Base-by-base conservation (phyloP, 2,888 invertebrate species). In the Trissolcus brochymenae region DNA sequence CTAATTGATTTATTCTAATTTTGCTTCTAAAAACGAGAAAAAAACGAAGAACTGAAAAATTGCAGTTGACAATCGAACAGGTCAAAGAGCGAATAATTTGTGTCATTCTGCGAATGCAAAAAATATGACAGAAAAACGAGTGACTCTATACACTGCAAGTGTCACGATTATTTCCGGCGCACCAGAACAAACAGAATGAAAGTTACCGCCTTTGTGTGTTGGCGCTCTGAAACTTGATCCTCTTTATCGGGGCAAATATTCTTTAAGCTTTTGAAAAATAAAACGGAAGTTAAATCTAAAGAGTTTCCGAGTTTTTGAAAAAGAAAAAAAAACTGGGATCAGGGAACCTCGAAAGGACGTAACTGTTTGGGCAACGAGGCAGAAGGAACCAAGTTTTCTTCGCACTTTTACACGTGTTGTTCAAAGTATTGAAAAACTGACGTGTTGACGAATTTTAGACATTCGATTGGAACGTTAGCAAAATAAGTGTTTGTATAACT, bases 121-220 rank as follows among this genome's bases (percentile, higher is more conserved):
- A 76, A 74, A 66, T 43, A 50, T 54, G 51, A 60, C 61, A 46
- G 70, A 72, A 75, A 79, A 79, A 79, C 71, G 65, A 77, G 65
- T 70, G 77, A 72, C 61, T 75, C 46, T 76, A 70, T 79, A 78
- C 57, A 79, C 72, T 61, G 72, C 75, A 66, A 77, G 72, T 68
- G 77, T 75, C 77, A 73, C 75, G 72, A 79, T 79, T 68, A 75
- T 77, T 79, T 79, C 68, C 68, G 60, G 75, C 55, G 62, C 29
- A 54, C 79, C 79, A 75, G 77, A 79, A 79, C 77, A 77, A 79
- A 79, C 79, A 75, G 72, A 77, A 79, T 75, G 77, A 77, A 79
- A 77, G 72, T 74, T 65, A 71, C 71, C 74, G 66, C 77, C 77
- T 76, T 79, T 76, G 79, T 74, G 65, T 60, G 35, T 7, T 51